phyloP scores from a whole-genome alignment of 2,797 vertebrate species.

The Mormyrops attenuatus region DNA sequence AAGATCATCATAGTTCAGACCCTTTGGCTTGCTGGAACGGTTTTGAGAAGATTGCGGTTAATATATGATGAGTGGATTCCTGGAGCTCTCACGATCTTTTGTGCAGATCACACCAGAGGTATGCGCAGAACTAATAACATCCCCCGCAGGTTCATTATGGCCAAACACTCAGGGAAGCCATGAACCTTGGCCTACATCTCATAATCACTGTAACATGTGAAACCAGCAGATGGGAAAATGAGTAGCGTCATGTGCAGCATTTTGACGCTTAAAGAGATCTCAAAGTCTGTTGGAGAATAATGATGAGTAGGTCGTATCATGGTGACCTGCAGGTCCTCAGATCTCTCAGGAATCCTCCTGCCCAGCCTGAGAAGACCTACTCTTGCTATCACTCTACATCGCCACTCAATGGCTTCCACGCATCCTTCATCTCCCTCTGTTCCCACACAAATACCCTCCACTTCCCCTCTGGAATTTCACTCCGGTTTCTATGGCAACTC shows the following conservation, averaged over 20 bases:
- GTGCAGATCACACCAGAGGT: neutral
- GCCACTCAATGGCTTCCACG: neutral
- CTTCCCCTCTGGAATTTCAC: constrained; percentile 3
- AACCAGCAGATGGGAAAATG: neutral
- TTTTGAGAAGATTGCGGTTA: neutral
- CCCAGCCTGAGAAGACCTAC: constrained; percentile 15
- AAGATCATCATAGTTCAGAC: neutral
- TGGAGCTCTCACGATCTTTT: neutral
- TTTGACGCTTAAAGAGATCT: neutral
- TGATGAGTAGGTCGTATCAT: neutral
- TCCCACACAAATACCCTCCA: constrained; percentile 13
- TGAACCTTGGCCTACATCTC: neutral
- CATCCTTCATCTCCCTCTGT: constrained; percentile 6
- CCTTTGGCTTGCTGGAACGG: neutral
- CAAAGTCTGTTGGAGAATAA: constrained; percentile 1
- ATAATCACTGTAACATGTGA: neutral
- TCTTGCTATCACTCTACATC: neutral
- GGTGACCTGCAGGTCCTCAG: neutral
- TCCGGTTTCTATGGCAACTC: constrained; percentile 25
- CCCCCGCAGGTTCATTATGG: neutral
- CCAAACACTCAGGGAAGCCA: neutral
- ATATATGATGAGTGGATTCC: neutral
- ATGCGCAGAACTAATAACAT: neutral
- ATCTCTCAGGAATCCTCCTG: constrained; percentile 13
- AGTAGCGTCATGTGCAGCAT: neutral